Base-by-base conservation (phyloP, 1,140 invertebrate genomes). In the Pseudomyrmex pallidus region DNA sequence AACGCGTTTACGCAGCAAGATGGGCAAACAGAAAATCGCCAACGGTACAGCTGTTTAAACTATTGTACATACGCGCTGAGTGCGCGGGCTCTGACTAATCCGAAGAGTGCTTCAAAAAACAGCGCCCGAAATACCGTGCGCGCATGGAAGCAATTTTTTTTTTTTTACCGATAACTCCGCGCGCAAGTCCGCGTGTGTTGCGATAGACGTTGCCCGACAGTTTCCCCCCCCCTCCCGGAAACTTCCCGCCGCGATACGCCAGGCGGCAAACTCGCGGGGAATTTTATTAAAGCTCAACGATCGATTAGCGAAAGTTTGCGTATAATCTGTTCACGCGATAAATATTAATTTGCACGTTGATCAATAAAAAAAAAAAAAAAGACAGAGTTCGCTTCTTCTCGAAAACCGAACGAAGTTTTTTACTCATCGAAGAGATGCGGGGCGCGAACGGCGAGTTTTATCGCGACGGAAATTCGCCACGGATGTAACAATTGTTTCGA, bases 21-120 rank as follows among this genome's bases (percentile, higher is more conserved):
- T 54, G 25, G 62, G 13, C 52, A 66, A 84, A 87, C 52, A 84
- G 85, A 87, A 87, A 87, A 72, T 87, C 70, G 35, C 48, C 74
- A 17, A 48, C 62, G 66, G 50, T 70, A 56, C 85, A 87, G 82
- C 82, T 87, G 82, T 87, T 87, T 84, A 87, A 87, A 87, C 82
- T 84, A 73, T 59, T 57, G 61, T 70, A 54, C 66, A 3, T 25
- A 12, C 8, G 63, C 35, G 82, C 22, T 15, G 52, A 66, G 59
- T 35, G 20, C 54, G 35, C 35, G 17, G 17, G 44, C 15, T 61
- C 57, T 10, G 63, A 67, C 63, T 52, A 63, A 20, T 64, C 17
- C 56, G 13, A 73, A 72, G 48, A 25, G 35, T 35, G 10, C 54
- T 70, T 59, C 35, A 78, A 78, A 78, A 63, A 77, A 57, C 25